These are phyloP conservation scores for Clavelina lepadiformis DNA, from an alignment of 23 tunicate species.

Conservation along the genomic window DNA sequence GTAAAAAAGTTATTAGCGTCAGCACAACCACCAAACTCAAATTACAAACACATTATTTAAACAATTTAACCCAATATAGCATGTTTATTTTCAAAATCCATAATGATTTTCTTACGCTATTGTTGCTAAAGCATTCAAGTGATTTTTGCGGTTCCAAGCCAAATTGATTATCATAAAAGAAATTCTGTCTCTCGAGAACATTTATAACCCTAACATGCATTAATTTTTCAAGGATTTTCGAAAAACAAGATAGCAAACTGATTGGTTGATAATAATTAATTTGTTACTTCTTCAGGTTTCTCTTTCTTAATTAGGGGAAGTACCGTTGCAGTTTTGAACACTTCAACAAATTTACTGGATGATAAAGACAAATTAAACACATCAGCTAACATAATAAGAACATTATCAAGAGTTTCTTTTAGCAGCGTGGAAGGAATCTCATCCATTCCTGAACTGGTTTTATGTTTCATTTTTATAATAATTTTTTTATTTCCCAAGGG, in stretches of 20 bases:
- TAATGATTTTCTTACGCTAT: background rate
- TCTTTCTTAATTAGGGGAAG: background rate
- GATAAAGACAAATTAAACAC: background rate
- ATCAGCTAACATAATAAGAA: background rate
- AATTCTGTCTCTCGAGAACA: background rate
- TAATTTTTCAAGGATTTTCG: slow-evolving; percentile 8
- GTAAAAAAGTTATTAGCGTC: no score
- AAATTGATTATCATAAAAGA: no score
- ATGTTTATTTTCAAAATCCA: background rate
- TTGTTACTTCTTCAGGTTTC: background rate
- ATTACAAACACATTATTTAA: no score
- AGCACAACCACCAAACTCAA: no score
- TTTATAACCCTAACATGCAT: background rate
- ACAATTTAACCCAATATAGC: no score
- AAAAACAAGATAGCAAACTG: background rate
- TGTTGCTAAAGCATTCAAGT: background rate
- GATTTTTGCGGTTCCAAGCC: background rate
- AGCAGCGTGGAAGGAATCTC: background rate
- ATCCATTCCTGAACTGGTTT: background rate
- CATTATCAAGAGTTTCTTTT: background rate
- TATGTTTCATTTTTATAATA: background rate
- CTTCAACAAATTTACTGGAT: background rate
- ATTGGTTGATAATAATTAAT: slow-evolving; percentile 4
- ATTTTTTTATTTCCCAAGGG: background rate
- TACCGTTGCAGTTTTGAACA: background rate